Conservation (phyloP, 2,888 invertebrate genomes). For the Antheraea assamensis region DNA sequence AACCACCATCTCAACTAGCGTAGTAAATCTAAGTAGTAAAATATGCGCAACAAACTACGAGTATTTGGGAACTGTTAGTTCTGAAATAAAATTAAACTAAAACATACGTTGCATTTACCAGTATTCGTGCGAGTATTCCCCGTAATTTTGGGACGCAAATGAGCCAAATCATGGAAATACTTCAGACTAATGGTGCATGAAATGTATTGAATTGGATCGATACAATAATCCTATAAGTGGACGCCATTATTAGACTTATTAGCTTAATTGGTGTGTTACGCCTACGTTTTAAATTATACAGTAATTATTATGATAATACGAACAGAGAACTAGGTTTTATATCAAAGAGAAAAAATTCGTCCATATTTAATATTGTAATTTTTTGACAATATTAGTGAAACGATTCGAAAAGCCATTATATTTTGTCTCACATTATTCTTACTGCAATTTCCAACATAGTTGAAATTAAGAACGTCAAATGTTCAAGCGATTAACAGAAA, state of each 20-base stretch:
- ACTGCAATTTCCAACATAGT: neutral
- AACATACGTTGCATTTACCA: constrained; percentile 2
- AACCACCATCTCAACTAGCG: no score
- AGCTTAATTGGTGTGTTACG: constrained; percentile 13
- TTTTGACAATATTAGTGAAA: neutral
- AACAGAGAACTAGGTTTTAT: neutral
- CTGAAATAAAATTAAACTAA: constrained; percentile 5
- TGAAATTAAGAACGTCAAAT: neutral
- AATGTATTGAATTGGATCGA: constrained; percentile 26
- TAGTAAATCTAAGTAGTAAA: no score
- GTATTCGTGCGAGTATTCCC: constrained; percentile 17
- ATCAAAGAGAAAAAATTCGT: neutral
- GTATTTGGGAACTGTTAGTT: neutral
- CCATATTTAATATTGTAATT: neutral
- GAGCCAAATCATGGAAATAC: constrained; percentile 23
- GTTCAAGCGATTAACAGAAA: neutral
- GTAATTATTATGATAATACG: neutral
- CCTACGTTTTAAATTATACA: neutral
- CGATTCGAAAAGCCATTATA: neutral
- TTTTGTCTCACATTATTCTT: neutral
- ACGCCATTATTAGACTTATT: constrained; percentile 8
- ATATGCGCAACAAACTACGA: no score
- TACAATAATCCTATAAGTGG: constrained; percentile 21
- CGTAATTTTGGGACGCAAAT: constrained; percentile 24
- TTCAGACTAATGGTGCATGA: constrained; percentile 26